These are phyloP conservation scores for Oscheius sp. DNA, from an alignment of 2,888 invertebrate species.

Conservation along the genomic window DNA sequence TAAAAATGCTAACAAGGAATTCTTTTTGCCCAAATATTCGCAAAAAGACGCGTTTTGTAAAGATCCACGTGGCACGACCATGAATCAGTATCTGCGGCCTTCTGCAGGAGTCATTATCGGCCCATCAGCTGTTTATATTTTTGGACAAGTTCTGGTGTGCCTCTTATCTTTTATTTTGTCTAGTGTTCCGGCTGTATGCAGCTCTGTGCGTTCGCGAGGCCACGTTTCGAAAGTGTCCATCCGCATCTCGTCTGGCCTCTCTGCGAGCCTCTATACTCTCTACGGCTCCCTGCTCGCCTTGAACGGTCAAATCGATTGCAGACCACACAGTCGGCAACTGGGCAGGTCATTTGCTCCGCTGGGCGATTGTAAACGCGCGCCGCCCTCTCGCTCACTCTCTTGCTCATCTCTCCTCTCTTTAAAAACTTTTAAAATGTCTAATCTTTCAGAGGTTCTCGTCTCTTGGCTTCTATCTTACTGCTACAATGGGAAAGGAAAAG, in stretches of 20 bases:
- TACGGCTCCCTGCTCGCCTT: slow-evolving; percentile 10
- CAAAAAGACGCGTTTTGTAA: too few relatives aligned
- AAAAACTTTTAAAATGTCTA: background rate
- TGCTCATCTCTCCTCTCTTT: background rate
- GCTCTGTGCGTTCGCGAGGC: too few relatives aligned
- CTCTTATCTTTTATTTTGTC: background rate
- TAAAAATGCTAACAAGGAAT: too few relatives aligned
- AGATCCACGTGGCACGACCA: too few relatives aligned
- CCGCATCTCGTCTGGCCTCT: background rate
- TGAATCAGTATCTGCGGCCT: too few relatives aligned
- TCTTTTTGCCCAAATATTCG: too few relatives aligned
- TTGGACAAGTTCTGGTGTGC: background rate
- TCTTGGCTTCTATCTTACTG: background rate
- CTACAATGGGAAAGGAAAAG: slow-evolving; percentile 92
- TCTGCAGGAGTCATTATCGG: background rate
- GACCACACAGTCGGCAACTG: background rate
- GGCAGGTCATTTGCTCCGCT: background rate
- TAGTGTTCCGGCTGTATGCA: background rate
- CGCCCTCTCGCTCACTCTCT: background rate
- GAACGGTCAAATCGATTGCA: slow-evolving; percentile 23
- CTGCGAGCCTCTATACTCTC: background rate
- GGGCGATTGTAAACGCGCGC: background rate
- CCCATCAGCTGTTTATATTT: slow-evolving; percentile 3
- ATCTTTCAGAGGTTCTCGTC: background rate
- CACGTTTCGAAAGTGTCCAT: slow-evolving; percentile 5